A percentile compares a stretch with the other conserved stretches of the same genome.
Evolutionary conservation across 2,113 vertebrate species (phyloP).

Genomic region (Alectura lathami): DNA sequence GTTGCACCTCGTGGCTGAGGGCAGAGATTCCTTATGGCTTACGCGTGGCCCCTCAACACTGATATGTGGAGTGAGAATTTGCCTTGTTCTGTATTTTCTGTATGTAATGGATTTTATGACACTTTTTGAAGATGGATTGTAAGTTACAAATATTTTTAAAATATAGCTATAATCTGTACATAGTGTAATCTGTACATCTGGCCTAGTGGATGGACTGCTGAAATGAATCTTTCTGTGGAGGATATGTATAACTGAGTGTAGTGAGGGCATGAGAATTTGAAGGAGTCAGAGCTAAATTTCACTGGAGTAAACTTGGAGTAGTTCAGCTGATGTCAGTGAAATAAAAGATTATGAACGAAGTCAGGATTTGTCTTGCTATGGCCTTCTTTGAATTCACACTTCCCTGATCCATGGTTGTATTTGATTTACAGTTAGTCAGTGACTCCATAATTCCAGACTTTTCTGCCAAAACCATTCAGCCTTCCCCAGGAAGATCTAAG

Average conservation of each 20-base stretch:
- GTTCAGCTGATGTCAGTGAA: not conserved
- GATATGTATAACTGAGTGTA: not conserved
- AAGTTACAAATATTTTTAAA: not conserved
- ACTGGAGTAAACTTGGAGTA: not conserved
- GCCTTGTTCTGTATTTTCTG: not conserved
- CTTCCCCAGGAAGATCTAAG: conserved; percentile 55
- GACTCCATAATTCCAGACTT: conserved; percentile 47
- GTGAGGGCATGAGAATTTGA: not conserved
- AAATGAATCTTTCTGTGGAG: not conserved
- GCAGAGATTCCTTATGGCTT: not conserved
- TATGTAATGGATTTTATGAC: not conserved
- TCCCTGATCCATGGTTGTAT: conserved; percentile 6
- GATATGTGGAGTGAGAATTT: not conserved
- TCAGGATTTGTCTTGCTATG: not conserved
- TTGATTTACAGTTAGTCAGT: conserved; percentile 39
- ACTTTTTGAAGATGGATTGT: not conserved
- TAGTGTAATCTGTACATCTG: not conserved
- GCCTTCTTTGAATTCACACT: not conserved
- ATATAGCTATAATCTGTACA: not conserved
- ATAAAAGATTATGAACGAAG: not conserved
- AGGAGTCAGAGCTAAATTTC: not conserved
- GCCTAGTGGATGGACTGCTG: not conserved
- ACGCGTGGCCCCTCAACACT: not conserved
- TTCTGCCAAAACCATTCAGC: conserved; percentile 50
- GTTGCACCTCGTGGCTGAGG: not conserved